phyloP scores from a whole-genome alignment of 1,140 invertebrate genomes.

The Periplaneta americana region DNA sequence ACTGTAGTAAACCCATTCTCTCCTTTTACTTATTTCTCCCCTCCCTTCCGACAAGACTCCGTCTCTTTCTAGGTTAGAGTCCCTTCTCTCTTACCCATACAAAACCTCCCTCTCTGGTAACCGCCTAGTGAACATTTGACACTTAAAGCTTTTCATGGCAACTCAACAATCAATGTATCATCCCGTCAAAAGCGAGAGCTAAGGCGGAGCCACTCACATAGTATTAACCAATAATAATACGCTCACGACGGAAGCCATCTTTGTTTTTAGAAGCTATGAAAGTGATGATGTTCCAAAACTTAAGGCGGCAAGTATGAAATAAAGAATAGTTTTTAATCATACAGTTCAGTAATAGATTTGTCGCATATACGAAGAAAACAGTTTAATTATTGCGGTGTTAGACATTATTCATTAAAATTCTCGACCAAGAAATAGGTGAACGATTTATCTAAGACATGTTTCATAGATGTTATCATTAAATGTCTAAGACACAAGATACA shows the following conservation, averaged over 20 bases:
- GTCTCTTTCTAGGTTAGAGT: neutral
- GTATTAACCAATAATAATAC: slow-evolving; percentile 19
- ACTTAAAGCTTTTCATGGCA: slow-evolving; percentile 14
- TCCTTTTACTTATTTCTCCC: neutral
- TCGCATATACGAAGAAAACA: too few species aligned
- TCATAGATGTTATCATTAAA: too few species aligned
- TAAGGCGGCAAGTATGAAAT: neutral
- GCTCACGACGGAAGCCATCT: slow-evolving; percentile 11
- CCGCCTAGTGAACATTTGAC: slow-evolving; percentile 8
- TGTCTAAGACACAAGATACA: too few species aligned
- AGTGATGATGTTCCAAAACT: neutral
- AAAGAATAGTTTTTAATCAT: neutral
- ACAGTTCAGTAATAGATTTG: neutral
- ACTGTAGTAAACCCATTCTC: neutral
- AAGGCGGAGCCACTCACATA: slow-evolving; percentile 8
- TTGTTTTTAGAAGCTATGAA: slow-evolving; percentile 9
- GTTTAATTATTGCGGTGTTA: too few species aligned
- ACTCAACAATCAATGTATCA: slow-evolving; percentile 2
- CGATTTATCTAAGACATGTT: too few species aligned
- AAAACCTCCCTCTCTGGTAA: neutral
- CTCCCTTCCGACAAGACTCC: neutral
- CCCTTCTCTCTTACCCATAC: neutral
- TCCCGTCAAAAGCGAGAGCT: slow-evolving; percentile 3
- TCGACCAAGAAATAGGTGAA: too few species aligned
- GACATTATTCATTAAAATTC: too few species aligned